These are phyloP conservation scores for Zaprionus africanus DNA, from an alignment of 1,140 invertebrate species.

Conservation along the genomic window DNA sequence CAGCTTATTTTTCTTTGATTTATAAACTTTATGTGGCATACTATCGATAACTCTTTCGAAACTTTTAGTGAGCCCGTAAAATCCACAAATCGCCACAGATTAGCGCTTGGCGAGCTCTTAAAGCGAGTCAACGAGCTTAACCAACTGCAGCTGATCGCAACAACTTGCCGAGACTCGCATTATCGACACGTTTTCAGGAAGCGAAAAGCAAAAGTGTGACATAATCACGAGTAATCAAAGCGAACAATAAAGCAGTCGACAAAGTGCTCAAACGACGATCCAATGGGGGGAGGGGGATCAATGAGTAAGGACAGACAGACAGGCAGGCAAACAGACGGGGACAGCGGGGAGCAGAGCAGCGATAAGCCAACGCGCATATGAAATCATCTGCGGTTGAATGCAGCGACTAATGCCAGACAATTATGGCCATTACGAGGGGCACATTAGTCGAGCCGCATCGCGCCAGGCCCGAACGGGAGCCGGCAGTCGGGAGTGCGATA, in stretches of 20 bases:
- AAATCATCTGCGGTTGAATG: constrained; percentile 73
- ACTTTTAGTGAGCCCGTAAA: neutral
- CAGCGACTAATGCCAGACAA: constrained; percentile 71
- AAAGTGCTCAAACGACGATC: constrained; percentile 10
- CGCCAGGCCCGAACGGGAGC: too few relatives aligned
- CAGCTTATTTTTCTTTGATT: neutral
- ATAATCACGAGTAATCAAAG: constrained; percentile 54
- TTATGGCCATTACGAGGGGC: constrained; percentile 59
- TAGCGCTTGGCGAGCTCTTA: neutral
- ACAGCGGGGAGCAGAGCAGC: neutral
- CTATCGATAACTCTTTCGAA: neutral
- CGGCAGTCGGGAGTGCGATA: neutral
- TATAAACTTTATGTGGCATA: neutral
- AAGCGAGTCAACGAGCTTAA: neutral
- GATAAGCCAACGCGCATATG: constrained; percentile 27
- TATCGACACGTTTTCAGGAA: constrained; percentile 50
- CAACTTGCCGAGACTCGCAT: constrained; percentile 7
- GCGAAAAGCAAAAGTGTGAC: constrained; percentile 73
- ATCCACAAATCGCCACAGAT: neutral
- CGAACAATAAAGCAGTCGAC: constrained; percentile 8
- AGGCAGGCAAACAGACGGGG: neutral
- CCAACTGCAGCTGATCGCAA: constrained; percentile 6
- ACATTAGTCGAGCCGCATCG: constrained; percentile 32
- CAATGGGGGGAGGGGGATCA: constrained; percentile 7
- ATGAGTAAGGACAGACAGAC: constrained; percentile 7